phyloP scores from a whole-genome alignment of 2,113 vertebrate species.

The Cephalopholis sonnerati region DNA sequence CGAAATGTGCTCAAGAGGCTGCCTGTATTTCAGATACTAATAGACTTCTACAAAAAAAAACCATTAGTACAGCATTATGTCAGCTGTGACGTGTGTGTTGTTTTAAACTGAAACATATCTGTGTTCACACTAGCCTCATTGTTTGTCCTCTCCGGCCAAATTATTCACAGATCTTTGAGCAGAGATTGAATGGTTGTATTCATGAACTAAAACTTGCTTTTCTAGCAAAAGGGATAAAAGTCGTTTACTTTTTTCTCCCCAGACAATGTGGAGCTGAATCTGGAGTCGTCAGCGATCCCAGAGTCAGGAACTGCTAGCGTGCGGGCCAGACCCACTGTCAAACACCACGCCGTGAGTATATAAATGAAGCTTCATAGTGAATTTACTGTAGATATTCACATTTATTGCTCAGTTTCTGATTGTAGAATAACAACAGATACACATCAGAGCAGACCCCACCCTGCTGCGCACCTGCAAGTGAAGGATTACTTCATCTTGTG shows the following conservation, averaged over 20 bases:
- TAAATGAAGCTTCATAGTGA: background rate
- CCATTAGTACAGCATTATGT: background rate
- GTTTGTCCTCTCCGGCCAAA: background rate
- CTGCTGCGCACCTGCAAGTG: background rate
- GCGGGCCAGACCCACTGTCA: slow-evolving; percentile 85
- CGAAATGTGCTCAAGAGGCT: background rate
- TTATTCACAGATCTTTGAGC: slow-evolving; percentile 10
- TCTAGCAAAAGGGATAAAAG: background rate
- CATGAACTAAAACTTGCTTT: background rate
- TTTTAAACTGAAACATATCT: background rate
- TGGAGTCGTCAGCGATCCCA: slow-evolving; percentile 65
- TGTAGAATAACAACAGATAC: background rate
- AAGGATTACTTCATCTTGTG: background rate
- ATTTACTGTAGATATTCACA: background rate
- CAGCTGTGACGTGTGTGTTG: background rate
- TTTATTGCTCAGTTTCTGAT: background rate
- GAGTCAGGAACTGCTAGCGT: slow-evolving; percentile 87
- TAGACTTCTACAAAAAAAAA: background rate
- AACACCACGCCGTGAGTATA: slow-evolving; percentile 81
- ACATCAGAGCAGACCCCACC: background rate
- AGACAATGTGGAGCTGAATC: slow-evolving; percentile 76
- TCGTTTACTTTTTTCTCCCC: slow-evolving; percentile 26
- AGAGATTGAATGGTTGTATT: background rate
- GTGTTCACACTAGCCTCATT: background rate
- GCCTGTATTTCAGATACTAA: background rate